phyloP scores from a whole-genome alignment of 2,113 vertebrate species.

The Falco punctatus region DNA sequence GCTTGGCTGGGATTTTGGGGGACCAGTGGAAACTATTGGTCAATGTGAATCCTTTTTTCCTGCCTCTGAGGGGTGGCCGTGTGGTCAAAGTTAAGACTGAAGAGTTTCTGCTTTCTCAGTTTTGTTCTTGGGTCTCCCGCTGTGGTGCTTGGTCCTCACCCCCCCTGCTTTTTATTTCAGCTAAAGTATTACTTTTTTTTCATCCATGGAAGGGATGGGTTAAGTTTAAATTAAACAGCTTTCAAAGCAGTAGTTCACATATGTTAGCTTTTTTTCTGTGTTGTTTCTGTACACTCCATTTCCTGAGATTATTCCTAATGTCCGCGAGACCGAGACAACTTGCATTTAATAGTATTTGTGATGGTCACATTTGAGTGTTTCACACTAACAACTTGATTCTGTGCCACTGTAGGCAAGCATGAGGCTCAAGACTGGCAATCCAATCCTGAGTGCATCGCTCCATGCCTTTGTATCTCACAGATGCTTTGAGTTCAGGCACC shows the following conservation, averaged over 20 bases:
- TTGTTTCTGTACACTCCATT: background rate
- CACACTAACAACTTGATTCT: background rate
- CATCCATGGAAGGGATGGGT: background rate
- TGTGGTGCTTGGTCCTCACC: background rate
- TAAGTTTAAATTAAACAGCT: rapidly evolving
- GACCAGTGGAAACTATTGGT: background rate
- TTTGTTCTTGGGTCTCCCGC: background rate
- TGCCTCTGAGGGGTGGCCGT: background rate
- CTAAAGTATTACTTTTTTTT: background rate
- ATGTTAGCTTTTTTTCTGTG: rapidly evolving
- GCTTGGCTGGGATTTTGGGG: background rate
- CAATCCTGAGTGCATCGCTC: background rate
- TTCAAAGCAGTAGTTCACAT: background rate
- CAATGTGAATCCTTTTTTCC: background rate
- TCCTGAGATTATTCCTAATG: background rate
- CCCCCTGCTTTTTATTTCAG: background rate
- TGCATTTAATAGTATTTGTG: background rate
- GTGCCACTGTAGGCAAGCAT: background rate
- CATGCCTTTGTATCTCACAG: background rate
- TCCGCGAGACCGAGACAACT: rapidly evolving
- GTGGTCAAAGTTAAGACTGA: background rate
- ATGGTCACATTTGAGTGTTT: background rate
- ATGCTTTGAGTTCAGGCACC: background rate
- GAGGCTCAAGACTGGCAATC: background rate
- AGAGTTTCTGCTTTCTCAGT: background rate